A percentile compares a stretch with the other conserved stretches of the same genome.
phyloP scores from a whole-genome alignment of 2,888 invertebrate genomes.

The Hyposoter dolosus region DNA sequence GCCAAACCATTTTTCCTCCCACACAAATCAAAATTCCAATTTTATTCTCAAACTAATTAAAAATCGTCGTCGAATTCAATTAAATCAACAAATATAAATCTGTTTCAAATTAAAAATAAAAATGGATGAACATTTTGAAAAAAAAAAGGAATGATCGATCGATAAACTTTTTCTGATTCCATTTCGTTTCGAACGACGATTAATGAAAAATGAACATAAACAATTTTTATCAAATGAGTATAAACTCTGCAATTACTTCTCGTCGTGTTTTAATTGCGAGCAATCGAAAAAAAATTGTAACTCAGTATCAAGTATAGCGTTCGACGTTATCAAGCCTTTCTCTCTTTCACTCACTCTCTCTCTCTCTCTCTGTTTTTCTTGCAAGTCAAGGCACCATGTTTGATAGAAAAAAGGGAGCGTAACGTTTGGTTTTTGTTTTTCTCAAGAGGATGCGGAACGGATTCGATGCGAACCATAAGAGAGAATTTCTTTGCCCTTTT shows the following conservation, averaged over 20 bases:
- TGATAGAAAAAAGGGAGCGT: conserved; percentile 24
- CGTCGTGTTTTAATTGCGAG: not conserved
- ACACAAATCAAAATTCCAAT: not conserved
- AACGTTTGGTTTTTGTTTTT: conserved; percentile 3
- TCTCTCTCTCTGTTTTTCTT: not conserved
- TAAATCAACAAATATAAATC: not conserved
- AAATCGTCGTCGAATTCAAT: not conserved
- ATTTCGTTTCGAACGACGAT: not conserved
- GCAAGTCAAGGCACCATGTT: not conserved
- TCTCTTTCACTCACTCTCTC: not conserved
- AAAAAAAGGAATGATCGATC: not conserved
- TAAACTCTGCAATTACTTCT: not conserved
- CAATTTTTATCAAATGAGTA: not conserved
- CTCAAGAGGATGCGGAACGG: conserved; percentile 40
- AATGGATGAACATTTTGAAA: not conserved
- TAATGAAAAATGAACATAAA: not conserved
- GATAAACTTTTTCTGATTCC: not conserved
- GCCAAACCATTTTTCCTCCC: not conserved
- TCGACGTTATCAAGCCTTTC: not conserved
- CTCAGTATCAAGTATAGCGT: not conserved
- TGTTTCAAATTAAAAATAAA: not conserved
- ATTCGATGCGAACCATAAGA: conserved; percentile 38
- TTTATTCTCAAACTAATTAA: not conserved
- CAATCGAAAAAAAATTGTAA: not conserved
- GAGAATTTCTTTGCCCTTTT: conserved; percentile 23